Base-by-base conservation (phyloP, 2,113 vertebrate species). In the Macquaria australasica region DNA sequence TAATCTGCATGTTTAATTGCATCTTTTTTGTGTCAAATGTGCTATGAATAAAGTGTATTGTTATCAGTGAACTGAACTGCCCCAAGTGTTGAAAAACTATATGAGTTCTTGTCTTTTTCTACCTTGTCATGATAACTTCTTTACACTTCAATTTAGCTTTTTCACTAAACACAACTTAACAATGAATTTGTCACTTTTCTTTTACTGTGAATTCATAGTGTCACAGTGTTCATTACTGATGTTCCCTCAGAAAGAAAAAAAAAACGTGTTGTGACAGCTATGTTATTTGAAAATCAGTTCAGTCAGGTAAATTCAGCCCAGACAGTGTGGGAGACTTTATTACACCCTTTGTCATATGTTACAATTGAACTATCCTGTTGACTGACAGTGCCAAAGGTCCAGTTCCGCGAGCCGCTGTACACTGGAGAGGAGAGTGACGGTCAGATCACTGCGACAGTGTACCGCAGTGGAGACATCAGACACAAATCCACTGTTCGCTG, bases 331-430 rank as follows among this genome's bases (percentile, higher is more conserved):
- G 8, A 72, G 9, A 66, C 23, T 23, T 53, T 56, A 66, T 70
- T 48, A 18, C 25, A 39, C 16, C 3, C 0, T 74, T 71, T 71
- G 51, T 73, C 48, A 66, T 31, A 10, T 59, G 50, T 63, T 51
- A 56, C 50, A 25, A 53, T 64, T 77, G 7, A 72, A 39, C 37
- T 73, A 1, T 74, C 23, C 28, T 39, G 41, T 74, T 45, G 20
- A 60, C 53, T 51, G 23, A 51, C 88, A 99, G 98, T 98, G 83
- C 98, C 98, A 10, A 98, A 96, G 91, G 97, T 99, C 92, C 97
- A 99, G 66, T 99, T 99, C 91, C 96, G 95, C 72, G 96, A 98
- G 56, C 77, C 94, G 9, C n/a, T 95, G 1, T 96, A 97, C 71
- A 69, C 81, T 8, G 97, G 94, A 69, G 95, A 96, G 91, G 98